Conservation (phyloP, 2,113 vertebrate genomes). For the Ciconia stormi region DNA sequence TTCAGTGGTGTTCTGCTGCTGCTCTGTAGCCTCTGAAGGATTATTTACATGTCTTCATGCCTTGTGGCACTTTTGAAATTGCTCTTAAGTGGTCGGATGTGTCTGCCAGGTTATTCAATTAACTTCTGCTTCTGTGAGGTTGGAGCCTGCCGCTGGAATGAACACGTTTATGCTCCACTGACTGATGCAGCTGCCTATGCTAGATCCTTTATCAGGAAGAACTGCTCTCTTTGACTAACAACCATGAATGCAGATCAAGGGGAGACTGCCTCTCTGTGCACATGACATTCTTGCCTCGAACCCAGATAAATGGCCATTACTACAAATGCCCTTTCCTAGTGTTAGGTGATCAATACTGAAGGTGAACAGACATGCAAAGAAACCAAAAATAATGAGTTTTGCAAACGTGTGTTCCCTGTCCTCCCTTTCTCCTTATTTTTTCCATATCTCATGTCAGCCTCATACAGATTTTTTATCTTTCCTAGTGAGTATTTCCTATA, state of each 20-base stretch:
- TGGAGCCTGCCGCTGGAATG: not conserved
- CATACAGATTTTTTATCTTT: not conserved
- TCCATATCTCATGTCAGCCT: not conserved
- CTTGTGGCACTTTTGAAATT: not conserved
- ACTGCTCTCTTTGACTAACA: not conserved
- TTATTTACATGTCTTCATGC: not conserved
- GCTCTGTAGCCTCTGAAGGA: not conserved
- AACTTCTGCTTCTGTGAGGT: not conserved
- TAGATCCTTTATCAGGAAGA: not conserved
- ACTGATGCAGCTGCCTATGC: not conserved
- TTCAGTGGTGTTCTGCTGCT: not conserved
- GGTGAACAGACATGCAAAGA: not conserved
- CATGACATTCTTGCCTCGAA: not conserved
- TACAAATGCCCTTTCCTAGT: not conserved
- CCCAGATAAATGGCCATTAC: not conserved
- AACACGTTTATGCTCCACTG: not conserved
- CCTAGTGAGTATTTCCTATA: not conserved
- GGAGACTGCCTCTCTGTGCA: not conserved
- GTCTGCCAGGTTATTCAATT: not conserved
- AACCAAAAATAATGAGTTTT: not conserved
- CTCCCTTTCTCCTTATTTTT: not conserved
- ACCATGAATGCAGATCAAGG: not conserved
- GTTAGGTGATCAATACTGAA: not conserved
- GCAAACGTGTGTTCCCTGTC: not conserved
- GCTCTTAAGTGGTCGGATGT: not conserved